phyloP scores from a whole-genome alignment of 2,113 vertebrate species.

The Fukomys damarensis region DNA sequence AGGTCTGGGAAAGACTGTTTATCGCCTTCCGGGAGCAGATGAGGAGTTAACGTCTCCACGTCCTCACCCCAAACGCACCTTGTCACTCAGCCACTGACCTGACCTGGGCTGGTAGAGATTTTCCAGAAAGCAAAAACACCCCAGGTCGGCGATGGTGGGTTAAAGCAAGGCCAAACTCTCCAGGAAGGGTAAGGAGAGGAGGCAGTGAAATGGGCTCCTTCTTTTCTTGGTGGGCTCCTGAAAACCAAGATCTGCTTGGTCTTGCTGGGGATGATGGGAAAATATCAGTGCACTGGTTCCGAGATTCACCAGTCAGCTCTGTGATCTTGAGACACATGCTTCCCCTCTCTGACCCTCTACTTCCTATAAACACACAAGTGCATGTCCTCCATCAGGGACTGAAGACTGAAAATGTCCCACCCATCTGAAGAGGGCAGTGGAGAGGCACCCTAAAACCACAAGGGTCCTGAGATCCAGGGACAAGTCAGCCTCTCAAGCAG shows the following conservation, averaged over 20 bases:
- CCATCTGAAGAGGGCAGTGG: accelerated
- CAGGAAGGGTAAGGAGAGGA: background rate
- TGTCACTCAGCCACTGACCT: accelerated
- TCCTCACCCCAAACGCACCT: background rate
- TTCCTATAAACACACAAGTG: background rate
- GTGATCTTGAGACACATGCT: background rate
- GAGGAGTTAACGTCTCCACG: background rate
- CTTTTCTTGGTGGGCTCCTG: accelerated
- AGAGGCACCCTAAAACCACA: background rate
- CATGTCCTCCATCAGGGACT: accelerated
- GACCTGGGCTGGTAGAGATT: background rate
- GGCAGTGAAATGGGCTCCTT: accelerated
- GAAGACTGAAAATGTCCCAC: background rate
- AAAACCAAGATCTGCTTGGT: background rate
- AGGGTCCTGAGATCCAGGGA: background rate
- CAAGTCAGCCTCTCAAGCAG: too few relatives aligned
- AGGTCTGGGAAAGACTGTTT: conserved; percentile 60
- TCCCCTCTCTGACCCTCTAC: background rate
- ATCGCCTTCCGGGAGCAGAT: conserved; percentile 49
- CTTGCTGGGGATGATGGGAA: accelerated
- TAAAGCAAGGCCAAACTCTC: background rate
- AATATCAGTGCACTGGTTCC: background rate
- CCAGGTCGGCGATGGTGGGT: background rate
- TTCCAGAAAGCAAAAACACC: background rate
- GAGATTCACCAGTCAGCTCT: accelerated